These are phyloP conservation scores for Mycogona germanica DNA, from an alignment of 2,888 invertebrate species.

Conservation along the genomic window DNA sequence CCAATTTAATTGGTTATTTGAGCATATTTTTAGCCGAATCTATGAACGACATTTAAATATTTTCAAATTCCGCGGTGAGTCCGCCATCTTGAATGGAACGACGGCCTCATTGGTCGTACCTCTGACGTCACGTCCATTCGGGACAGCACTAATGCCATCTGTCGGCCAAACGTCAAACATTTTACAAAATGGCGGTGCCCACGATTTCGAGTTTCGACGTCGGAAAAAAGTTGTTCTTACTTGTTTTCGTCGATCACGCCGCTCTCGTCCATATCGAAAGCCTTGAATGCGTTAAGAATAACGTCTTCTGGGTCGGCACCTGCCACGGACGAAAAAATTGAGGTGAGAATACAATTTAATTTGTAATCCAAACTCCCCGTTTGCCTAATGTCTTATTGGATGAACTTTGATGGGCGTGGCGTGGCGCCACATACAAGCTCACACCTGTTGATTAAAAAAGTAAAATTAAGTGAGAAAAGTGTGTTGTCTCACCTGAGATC, in stretches of 20 bases:
- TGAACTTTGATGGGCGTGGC: background rate
- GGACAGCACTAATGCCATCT: too few species aligned
- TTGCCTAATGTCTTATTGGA: background rate
- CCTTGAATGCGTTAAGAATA: slow-evolving; percentile 82
- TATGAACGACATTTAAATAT: too few species aligned
- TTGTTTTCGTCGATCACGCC: slow-evolving; percentile 80
- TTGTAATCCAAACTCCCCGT: background rate
- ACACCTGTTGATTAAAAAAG: background rate
- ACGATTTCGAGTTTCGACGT: background rate
- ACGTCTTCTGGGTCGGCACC: slow-evolving; percentile 82
- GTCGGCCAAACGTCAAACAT: too few species aligned
- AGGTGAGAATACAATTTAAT: background rate
- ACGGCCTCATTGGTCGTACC: too few species aligned
- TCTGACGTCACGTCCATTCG: too few species aligned
- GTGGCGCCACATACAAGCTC: background rate
- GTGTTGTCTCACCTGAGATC: slow-evolving; percentile 67
- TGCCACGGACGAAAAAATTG: slow-evolving; percentile 23
- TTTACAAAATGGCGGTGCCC: background rate
- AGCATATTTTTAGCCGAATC: too few species aligned
- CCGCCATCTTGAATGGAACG: too few species aligned
- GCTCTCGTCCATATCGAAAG: slow-evolving; percentile 60
- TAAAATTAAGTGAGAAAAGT: slow-evolving; percentile 1
- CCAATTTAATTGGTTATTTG: too few species aligned
- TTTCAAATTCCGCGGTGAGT: too few species aligned
- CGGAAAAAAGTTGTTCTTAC: slow-evolving; percentile 35